These are phyloP conservation scores for Plusia festucae DNA, from an alignment of 2,888 invertebrate species.

Conservation along the genomic window DNA sequence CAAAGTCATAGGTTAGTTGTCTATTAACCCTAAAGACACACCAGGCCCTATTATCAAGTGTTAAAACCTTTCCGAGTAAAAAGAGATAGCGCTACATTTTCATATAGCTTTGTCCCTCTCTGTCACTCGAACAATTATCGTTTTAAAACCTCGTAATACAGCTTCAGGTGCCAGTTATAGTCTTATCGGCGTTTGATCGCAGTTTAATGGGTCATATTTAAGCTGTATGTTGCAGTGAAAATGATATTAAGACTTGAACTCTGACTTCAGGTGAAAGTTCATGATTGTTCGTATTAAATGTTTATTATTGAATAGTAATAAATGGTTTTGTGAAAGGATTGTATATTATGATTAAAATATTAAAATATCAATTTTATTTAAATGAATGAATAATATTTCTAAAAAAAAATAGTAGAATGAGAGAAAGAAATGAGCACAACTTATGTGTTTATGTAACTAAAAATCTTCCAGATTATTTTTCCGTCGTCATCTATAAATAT, in stretches of 20 bases:
- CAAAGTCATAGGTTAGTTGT: constrained; percentile 67
- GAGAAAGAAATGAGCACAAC: too few species aligned
- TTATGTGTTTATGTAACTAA: too few species aligned
- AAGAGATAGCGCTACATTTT: not conserved
- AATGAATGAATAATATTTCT: not conserved
- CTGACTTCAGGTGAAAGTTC: not conserved
- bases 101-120: not conserved
- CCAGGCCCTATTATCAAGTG: constrained; percentile 20
- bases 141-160: not conserved
- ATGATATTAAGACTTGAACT: constrained; percentile 38
- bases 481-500: too few species aligned
- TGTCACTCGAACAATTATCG: not conserved
- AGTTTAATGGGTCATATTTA: constrained; percentile 56
- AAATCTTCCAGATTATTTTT: too few species aligned
- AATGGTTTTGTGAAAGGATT: not conserved
- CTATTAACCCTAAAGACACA: constrained; percentile 57
- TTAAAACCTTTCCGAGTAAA: not conserved
- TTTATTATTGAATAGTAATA: not conserved
- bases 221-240: constrained; percentile 47
- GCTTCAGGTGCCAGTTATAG: constrained; percentile 32
- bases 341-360: not conserved
- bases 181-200: constrained; percentile 53
- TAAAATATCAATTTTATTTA: not conserved
- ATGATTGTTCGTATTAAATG: not conserved
- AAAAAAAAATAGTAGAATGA: too few species aligned